Conservation (phyloP, 2,113 vertebrate species). For the Percina caprodes region DNA sequence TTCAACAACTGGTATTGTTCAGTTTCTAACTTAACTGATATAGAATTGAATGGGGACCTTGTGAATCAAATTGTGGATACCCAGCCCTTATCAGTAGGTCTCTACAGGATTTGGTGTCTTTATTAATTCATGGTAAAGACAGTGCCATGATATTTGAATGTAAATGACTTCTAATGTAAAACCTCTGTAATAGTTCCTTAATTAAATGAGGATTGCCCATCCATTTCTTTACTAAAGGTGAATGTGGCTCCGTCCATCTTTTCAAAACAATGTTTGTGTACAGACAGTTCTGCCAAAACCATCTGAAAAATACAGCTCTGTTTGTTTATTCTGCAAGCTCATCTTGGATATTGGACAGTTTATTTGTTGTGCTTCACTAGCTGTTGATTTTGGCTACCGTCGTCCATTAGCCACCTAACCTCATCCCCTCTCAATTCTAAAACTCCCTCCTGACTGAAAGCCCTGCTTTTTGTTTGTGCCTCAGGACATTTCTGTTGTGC, state of each 20-base stretch:
- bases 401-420: conserved; percentile 34
- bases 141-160: background rate
- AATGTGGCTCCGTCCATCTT: conserved; percentile 36
- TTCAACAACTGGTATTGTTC: no score
- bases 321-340: conserved; percentile 51
- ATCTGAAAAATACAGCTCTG: conserved; percentile 33
- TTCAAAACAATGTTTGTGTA: conserved; percentile 41
- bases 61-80: no score
- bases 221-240: background rate
- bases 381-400: conserved; percentile 57
- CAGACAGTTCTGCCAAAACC: conserved; percentile 34
- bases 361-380: conserved; percentile 29
- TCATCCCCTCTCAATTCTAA: background rate
- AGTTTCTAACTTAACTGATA: no score
- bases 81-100: background rate
- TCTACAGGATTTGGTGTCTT: background rate
- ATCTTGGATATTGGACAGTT: conserved; percentile 37
- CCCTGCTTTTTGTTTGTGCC: background rate
- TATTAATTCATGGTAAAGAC: background rate
- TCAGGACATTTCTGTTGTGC: conserved; percentile 32
- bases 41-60: no score
- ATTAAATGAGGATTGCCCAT: background rate
- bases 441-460: conserved; percentile 38
- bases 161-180: background rate
- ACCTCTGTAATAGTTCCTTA: conserved; percentile 8